These are phyloP conservation scores for Seriola quinqueradiata DNA, from an alignment of 2,113 vertebrate genomes.

Conservation along the genomic window DNA sequence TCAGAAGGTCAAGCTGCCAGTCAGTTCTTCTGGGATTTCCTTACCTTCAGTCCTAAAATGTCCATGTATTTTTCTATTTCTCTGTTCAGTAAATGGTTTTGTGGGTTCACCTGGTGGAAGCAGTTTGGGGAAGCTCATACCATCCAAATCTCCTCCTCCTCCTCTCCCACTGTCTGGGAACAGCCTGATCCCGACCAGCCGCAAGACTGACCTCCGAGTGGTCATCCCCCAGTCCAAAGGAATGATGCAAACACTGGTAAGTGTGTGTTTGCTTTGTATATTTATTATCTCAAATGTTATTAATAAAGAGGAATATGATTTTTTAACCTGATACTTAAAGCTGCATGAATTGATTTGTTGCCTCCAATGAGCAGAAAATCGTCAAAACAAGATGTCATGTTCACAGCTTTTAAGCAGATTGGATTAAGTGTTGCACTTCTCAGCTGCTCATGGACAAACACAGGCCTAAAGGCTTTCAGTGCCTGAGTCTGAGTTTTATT, in stretches of 20 bases:
- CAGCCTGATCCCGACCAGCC: slow-evolving; percentile 85
- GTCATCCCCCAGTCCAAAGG: slow-evolving; percentile 94
- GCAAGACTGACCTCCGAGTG: slow-evolving; percentile 93
- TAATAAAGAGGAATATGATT: background rate
- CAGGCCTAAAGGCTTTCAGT: background rate
- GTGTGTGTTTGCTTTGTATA: slow-evolving; percentile 38
- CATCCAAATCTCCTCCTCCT: slow-evolving; percentile 91
- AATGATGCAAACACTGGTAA: slow-evolving; percentile 92
- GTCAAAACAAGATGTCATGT: background rate
- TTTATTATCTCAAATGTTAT: background rate
- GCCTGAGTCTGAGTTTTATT: slow-evolving; percentile 26
- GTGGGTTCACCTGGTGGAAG: slow-evolving; percentile 86
- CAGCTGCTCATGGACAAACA: background rate
- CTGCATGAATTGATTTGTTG: background rate
- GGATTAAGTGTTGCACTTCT: background rate
- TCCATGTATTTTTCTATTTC: background rate
- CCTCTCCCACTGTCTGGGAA: slow-evolving; percentile 87
- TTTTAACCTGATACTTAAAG: background rate
- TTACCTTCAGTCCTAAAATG: background rate
- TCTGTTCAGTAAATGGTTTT: slow-evolving; percentile 90
- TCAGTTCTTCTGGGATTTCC: background rate
- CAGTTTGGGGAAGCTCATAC: slow-evolving; percentile 88
- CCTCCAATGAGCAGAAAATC: background rate
- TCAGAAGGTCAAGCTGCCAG: background rate
- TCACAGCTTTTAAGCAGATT: background rate